A percentile compares a stretch with the other conserved stretches of the same genome.
Evolutionary conservation across 2,888 invertebrate species (phyloP).

Genomic region (Pheosia tremula): DNA sequence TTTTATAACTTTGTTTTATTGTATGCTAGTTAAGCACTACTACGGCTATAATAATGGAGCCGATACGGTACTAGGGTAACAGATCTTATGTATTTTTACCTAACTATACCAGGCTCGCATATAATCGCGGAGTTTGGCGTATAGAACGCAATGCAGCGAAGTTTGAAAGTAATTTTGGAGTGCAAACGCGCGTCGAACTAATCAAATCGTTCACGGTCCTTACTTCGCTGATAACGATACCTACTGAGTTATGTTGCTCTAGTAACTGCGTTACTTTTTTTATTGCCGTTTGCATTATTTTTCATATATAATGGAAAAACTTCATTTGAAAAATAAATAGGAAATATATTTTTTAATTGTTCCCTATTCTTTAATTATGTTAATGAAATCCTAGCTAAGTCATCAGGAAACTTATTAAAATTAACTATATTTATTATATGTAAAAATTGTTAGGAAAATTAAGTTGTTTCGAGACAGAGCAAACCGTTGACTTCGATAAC

Average conservation of each 20-base stretch:
- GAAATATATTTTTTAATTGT: too few relatives aligned
- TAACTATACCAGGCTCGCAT: constrained; percentile 58
- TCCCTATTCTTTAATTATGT: too few relatives aligned
- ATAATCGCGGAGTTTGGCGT: constrained; percentile 56
- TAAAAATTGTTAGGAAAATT: background rate
- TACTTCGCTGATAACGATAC: constrained; percentile 70
- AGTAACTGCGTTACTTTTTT: constrained; percentile 51
- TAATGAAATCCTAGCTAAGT: background rate
- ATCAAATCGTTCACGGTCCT: constrained; percentile 82
- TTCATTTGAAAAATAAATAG: too few relatives aligned
- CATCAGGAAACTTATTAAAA: background rate
- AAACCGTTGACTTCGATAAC: too few relatives aligned
- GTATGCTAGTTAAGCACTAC: background rate
- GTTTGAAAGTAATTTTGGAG: constrained; percentile 81
- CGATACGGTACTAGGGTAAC: constrained; percentile 8
- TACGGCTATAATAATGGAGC: background rate
- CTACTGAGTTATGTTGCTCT: constrained; percentile 60
- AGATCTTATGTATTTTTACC: constrained; percentile 35
- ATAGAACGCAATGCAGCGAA: constrained; percentile 52
- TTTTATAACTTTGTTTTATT: constrained; percentile 1
- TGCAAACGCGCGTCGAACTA: constrained; percentile 80
- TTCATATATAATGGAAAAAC: background rate
- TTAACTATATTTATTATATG: background rate
- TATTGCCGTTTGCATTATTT: constrained; percentile 27
- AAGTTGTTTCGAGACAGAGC: too few relatives aligned